Evolutionary conservation across 64 coral and sea anemone species (phyloP).

Genomic region (Platygyra sinensis): DNA sequence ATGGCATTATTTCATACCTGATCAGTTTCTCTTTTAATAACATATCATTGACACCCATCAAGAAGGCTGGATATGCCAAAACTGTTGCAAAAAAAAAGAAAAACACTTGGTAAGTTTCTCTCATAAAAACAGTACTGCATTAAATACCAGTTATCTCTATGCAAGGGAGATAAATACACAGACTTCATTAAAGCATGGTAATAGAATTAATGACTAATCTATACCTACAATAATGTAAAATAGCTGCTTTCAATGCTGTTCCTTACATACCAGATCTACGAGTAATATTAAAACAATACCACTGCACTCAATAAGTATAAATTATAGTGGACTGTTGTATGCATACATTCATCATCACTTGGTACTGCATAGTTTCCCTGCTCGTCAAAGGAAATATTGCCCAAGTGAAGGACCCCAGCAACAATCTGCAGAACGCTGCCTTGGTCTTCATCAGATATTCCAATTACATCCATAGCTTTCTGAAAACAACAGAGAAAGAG

Average conservation of each 20-base stretch:
- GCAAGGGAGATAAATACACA: too few species aligned
- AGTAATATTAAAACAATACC: too few species aligned
- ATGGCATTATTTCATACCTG: constrained; percentile 51
- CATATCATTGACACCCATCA: constrained; percentile 75
- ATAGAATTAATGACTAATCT: too few species aligned
- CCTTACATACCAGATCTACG: too few species aligned
- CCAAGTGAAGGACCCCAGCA: constrained; percentile 94
- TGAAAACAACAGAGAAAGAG: constrained; percentile 3
- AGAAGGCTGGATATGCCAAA: constrained; percentile 90
- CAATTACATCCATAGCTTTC: constrained; percentile 99
- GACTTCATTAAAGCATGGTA: too few species aligned
- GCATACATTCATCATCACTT: constrained; percentile 95
- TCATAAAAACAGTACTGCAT: too few species aligned
- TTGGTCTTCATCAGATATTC: constrained; percentile 89
- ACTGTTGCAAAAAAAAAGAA: constrained; percentile 50
- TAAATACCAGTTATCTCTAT: too few species aligned
- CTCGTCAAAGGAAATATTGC: constrained; percentile 91
- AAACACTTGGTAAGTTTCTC: neutral
- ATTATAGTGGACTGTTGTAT: too few species aligned
- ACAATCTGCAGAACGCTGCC: constrained; percentile 83
- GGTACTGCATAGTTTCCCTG: constrained; percentile 95
- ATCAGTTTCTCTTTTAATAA: constrained; percentile 91
- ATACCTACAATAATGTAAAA: too few species aligned
- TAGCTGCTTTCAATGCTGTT: too few species aligned
- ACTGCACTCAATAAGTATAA: too few species aligned